Percentiles rank a stretch among this genome's conserved stretches.
Evolutionary conservation across 2,797 vertebrate genomes (phyloP).

Genomic region (Smutsia gigantea): DNA sequence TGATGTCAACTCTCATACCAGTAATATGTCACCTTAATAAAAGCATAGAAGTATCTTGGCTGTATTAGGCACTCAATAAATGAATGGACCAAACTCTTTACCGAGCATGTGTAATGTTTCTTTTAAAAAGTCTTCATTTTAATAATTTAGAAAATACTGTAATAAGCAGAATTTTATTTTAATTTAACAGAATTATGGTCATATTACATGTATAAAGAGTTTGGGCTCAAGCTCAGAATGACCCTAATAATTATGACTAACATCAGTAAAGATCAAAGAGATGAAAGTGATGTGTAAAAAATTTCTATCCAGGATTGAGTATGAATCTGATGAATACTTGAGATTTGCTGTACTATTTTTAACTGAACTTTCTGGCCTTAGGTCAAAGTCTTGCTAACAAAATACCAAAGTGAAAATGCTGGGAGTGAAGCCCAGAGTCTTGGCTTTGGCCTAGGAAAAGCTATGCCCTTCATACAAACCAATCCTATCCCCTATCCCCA

Average conservation of each 20-base stretch:
- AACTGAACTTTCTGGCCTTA: slow-evolving; percentile 85
- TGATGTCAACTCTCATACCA: background rate
- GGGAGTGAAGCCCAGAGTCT: slow-evolving; percentile 82
- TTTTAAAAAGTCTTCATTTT: background rate
- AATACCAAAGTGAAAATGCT: slow-evolving; percentile 84
- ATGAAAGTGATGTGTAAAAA: slow-evolving; percentile 71
- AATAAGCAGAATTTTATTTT: background rate
- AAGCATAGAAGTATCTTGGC: background rate
- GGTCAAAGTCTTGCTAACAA: slow-evolving; percentile 87
- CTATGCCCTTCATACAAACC: background rate
- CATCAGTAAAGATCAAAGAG: slow-evolving; percentile 35
- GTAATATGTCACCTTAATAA: background rate
- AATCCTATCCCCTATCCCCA: background rate
- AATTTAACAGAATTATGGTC: background rate
- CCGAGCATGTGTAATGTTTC: background rate
- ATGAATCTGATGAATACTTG: slow-evolving; percentile 84
- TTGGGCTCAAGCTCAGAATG: slow-evolving; percentile 36
- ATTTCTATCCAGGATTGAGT: slow-evolving; percentile 69
- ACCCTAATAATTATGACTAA: slow-evolving; percentile 18
- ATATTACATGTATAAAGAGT: background rate
- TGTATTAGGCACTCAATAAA: background rate
- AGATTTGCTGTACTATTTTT: slow-evolving; percentile 86
- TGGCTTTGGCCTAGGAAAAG: slow-evolving; percentile 70
- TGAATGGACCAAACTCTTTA: background rate
- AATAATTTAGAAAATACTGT: background rate